A percentile compares a stretch with the other conserved stretches of the same genome.
Evolutionary conservation across 1,140 invertebrate genomes (phyloP).

Genomic region (Portunus trituberculatus): DNA sequence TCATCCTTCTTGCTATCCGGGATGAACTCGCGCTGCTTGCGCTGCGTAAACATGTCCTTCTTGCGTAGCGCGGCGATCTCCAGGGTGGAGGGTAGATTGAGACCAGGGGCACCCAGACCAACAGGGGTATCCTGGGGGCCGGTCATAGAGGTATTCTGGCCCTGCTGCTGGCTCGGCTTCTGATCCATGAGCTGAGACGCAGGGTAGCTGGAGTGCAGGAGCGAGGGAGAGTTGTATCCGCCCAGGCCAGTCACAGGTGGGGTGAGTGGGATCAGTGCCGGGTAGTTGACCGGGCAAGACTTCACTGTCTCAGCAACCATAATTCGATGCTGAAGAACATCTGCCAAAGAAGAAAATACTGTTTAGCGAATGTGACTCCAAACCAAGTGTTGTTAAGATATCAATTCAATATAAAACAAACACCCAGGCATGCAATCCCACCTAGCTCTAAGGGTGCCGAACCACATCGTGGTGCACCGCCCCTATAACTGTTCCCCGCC

Average conservation of each 20-base stretch:
- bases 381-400: not conserved
- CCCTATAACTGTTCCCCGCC: not conserved
- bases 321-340: constrained; percentile 87
- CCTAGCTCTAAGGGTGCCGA: not conserved
- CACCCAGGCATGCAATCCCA: not conserved
- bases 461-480: not conserved
- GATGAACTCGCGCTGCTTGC: constrained; percentile 97
- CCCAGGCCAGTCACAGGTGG: constrained; percentile 86
- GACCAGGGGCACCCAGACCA: constrained; percentile 68
- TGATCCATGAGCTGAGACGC: constrained; percentile 62
- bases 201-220: constrained; percentile 80
- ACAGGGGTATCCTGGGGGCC: constrained; percentile 64
- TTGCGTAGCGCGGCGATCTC: constrained; percentile 79
- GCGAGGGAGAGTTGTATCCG: constrained; percentile 84
- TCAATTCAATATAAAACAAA: not conserved
- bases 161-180: constrained; percentile 67
- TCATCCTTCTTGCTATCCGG: constrained; percentile 98
- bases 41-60: constrained; percentile 89
- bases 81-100: constrained; percentile 72
- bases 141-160: constrained; percentile 54
- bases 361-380: not conserved
- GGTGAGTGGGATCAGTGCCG: constrained; percentile 79
- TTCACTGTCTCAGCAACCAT: constrained; percentile 91
- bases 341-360: constrained; percentile 81
- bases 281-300: constrained; percentile 77